Evolutionary conservation across 2,888 invertebrate species (phyloP).

Genomic region (Plagiodera versicolora): DNA sequence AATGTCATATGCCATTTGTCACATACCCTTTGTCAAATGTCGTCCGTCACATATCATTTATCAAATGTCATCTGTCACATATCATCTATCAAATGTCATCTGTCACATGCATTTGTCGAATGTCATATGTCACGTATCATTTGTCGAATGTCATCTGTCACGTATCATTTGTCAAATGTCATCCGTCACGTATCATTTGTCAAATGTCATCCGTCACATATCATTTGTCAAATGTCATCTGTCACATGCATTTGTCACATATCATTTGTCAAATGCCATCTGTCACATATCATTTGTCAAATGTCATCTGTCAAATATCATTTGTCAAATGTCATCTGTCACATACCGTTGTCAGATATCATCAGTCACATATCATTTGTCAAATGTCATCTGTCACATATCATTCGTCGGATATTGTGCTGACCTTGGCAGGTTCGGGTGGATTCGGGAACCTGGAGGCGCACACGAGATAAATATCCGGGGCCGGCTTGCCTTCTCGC

Average conservation of each 20-base stretch:
- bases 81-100: too few relatives aligned
- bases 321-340: not conserved
- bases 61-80: not conserved
- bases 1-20: too few relatives aligned
- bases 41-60: not conserved
- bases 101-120: too few relatives aligned
- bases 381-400: not conserved
- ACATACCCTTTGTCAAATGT: too few relatives aligned
- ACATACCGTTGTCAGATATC: too few relatives aligned
- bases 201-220: not conserved
- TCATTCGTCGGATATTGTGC: not conserved
- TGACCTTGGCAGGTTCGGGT: constrained; percentile 52
- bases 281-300: not conserved
- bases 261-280: not conserved
- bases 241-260: not conserved
- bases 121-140: not conserved
- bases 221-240: too few relatives aligned
- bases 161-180: too few relatives aligned
- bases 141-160: not conserved
- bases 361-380: not conserved
- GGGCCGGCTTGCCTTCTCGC: constrained; percentile 69
- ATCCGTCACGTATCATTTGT: not conserved
- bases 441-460: constrained; percentile 61
- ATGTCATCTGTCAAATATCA: not conserved
- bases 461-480: constrained; percentile 69